Evolutionary conservation across 2,888 invertebrate species (phyloP), one percentile per base, ranked within the genome.

Genomic region (Lasiommata megera): DNA sequence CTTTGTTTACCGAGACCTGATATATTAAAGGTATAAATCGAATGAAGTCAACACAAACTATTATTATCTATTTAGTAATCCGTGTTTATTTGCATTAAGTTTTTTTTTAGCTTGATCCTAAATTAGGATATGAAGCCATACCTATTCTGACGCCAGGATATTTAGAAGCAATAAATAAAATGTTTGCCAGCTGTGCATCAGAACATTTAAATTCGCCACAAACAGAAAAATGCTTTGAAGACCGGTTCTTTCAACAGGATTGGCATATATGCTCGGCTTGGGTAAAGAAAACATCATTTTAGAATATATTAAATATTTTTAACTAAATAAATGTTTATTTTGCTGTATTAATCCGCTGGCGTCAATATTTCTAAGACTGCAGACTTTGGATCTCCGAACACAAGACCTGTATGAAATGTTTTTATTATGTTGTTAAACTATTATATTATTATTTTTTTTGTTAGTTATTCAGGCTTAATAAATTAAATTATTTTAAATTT

Each of bases 61-160:
- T 23, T 3, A 23, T 3, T 3, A 23, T 23, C 23, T 23, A 23
- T 23, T 23, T 3, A 23, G 23, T 23, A 23, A 23, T 23, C 5
- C 23, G 5, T 23, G 5, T n/a, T n/a, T 3, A 23, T 5, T 23
- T 23, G 2, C 5, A 23, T 23, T 38, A 12, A 41, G 0, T 7
- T 28, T 14, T 38, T 67, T 79, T 56, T 44, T 50, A 89, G 89
- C 62, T 80, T 36, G 64, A 75, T 60, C 70, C 76, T 9, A 74
- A 79, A 65, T 62, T 85, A 12, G 91, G 92, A 41, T 93, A 93
- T 68, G 55, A 58, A 38, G 93, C 93, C 1, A 87, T 93, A 43
- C 81, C 83, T 16, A 63, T 70, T 29, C 64, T 92, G 52, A 87
- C 88, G 6, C 34, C 64, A 12, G 81, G 84, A 56, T 92, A 89